Percentiles rank a stretch among this genome's conserved stretches.
These are phyloP conservation scores for Enteromius paludinosus DNA, from an alignment of 2,797 vertebrate species.

Conservation along the genomic window DNA sequence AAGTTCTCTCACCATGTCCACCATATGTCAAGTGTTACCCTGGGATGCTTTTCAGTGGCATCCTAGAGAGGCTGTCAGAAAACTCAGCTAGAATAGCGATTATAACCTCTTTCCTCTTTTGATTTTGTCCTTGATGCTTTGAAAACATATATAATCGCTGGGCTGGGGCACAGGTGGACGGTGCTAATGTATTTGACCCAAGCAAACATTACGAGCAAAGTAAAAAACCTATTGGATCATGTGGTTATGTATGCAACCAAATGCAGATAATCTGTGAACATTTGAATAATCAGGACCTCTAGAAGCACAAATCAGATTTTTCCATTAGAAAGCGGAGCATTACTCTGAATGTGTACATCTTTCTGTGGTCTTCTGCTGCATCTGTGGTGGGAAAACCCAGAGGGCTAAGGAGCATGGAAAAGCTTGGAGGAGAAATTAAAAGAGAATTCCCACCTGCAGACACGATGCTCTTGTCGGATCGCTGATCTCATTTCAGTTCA, in stretches of 20 bases:
- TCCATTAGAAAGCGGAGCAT: conserved; percentile 62
- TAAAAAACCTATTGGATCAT: not conserved
- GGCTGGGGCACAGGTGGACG: not conserved
- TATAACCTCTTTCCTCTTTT: conserved; percentile 7
- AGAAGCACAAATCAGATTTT: conserved; percentile 67
- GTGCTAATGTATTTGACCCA: not conserved
- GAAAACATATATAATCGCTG: not conserved
- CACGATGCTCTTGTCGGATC: not conserved
- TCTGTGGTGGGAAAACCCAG: not conserved
- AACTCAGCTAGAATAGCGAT: not conserved
- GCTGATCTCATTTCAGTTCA: conserved; percentile 19
- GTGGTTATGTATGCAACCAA: not conserved
- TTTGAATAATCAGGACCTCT: conserved; percentile 54
- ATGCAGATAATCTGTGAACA: conserved; percentile 36
- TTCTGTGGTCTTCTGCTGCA: conserved; percentile 51
- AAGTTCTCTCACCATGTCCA: conserved; percentile 36
- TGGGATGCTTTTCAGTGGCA: conserved; percentile 43
- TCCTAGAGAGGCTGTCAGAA: conserved; percentile 14
- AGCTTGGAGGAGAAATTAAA: conserved; percentile 20
- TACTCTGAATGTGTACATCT: conserved; percentile 69
- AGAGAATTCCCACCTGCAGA: conserved; percentile 41
- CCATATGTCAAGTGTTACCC: conserved; percentile 64
- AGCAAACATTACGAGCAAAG: not conserved
- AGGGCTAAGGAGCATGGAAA: not conserved
- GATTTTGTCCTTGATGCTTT: conserved; percentile 3